A percentile compares a stretch with the other conserved stretches of the same genome.
phyloP scores from a whole-genome alignment of 2,797 vertebrate species.

The Chloroceryle amazona region DNA sequence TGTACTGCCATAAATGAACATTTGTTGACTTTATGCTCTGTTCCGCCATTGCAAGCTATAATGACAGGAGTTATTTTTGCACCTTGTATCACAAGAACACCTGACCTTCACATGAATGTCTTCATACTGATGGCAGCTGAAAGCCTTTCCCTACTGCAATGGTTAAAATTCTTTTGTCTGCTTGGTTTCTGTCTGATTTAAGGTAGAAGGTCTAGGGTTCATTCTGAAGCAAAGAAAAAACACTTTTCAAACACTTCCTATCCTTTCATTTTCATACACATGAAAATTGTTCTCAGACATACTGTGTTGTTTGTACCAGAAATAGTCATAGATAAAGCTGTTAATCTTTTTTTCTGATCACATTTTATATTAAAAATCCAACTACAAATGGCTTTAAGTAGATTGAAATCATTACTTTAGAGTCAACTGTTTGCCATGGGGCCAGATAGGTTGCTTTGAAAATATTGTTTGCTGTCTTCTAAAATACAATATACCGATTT shows the following conservation, averaged over 20 bases:
- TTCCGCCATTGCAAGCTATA: neutral
- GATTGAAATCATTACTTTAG: neutral
- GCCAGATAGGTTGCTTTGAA: neutral
- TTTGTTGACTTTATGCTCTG: neutral
- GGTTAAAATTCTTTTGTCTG: constrained; percentile 8
- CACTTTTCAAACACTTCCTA: neutral
- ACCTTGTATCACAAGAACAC: neutral
- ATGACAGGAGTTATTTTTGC: neutral
- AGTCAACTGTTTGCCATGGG: neutral
- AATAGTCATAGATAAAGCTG: neutral
- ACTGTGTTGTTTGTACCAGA: neutral
- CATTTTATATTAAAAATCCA: constrained; percentile 21
- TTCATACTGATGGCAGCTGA: neutral
- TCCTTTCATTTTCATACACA: neutral
- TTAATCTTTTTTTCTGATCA: neutral
- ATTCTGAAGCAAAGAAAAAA: constrained; percentile 6
- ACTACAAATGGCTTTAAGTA: constrained; percentile 5
- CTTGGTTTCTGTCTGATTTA: constrained; percentile 23
- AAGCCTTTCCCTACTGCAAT: neutral
- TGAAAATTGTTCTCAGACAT: neutral
- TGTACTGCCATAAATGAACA: neutral
- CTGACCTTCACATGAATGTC: neutral
- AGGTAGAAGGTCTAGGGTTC: neutral
- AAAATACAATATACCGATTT: neutral
- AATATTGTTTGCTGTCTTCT: neutral